Evolutionary conservation across 1,140 invertebrate species (phyloP).

Genomic region (Druon quercuslanigerum): DNA sequence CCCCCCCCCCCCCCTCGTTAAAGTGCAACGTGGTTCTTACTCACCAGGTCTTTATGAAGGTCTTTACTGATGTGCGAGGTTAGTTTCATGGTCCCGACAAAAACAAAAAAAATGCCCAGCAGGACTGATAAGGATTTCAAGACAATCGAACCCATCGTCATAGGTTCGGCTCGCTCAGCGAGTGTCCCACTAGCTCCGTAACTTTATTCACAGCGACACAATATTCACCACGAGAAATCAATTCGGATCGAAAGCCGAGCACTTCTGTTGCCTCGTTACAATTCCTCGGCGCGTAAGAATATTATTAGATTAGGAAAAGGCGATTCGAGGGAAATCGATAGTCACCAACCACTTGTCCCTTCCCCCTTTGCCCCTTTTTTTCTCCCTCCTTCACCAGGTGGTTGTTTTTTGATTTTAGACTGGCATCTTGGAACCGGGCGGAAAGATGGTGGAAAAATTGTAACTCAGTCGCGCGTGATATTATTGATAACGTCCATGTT

Average conservation of each 20-base stretch:
- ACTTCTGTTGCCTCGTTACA: constrained; percentile 27
- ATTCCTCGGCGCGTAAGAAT: constrained; percentile 18
- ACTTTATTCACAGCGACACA: neutral
- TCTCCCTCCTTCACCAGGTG: too few relatives aligned
- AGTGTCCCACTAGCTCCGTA: neutral
- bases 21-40: constrained; percentile 58
- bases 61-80: constrained; percentile 94
- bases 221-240: constrained; percentile 14
- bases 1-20: neutral
- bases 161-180: neutral
- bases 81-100: constrained; percentile 94
- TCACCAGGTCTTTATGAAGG: constrained; percentile 97
- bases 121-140: constrained; percentile 92
- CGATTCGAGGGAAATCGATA: constrained; percentile 14
- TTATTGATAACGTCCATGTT: constrained; percentile 45
- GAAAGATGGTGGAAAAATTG: neutral
- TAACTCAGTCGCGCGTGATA: neutral
- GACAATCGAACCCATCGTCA: constrained; percentile 84
- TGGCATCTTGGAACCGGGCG: neutral
- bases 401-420: neutral
- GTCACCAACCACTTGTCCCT: neutral
- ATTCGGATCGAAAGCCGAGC: constrained; percentile 22
- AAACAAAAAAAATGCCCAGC: constrained; percentile 96
- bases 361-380: neutral
- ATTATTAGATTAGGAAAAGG: constrained; percentile 21